These are phyloP conservation scores for Zaprionus camerounensis DNA, from an alignment of 1,140 invertebrate genomes.

Conservation along the genomic window DNA sequence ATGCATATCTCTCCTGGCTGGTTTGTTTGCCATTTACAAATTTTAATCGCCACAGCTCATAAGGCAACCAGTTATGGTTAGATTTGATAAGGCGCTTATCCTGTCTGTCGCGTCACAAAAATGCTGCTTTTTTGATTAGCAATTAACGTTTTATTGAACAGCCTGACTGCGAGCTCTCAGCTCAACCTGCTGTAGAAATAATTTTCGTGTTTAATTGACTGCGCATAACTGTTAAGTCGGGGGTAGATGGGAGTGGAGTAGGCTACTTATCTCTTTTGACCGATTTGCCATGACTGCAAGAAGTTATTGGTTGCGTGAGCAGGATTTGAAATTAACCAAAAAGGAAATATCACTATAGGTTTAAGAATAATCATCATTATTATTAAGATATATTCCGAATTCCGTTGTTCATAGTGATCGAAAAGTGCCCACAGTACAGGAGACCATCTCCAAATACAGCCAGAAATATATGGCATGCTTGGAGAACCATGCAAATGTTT, in stretches of 20 bases:
- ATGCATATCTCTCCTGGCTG: constrained; percentile 48
- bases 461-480: too few species aligned
- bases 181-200: constrained; percentile 37
- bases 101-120: constrained; percentile 79
- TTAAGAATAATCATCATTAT: too few species aligned
- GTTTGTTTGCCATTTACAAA: constrained; percentile 54
- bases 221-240: constrained; percentile 41
- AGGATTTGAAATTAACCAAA: too few species aligned
- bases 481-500: too few species aligned
- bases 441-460: too few species aligned
- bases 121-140: constrained; percentile 79
- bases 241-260: neutral
- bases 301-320: neutral
- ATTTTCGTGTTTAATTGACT: constrained; percentile 36
- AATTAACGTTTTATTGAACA: constrained; percentile 77
- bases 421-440: too few species aligned
- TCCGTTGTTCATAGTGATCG: too few species aligned
- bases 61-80: constrained; percentile 62
- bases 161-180: constrained; percentile 49
- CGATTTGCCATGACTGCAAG: constrained; percentile 19
- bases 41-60: constrained; percentile 66
- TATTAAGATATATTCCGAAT: too few species aligned
- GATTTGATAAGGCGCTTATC: constrained; percentile 76
- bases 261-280: constrained; percentile 26
- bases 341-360: too few species aligned